Evolutionary conservation across 2,113 vertebrate species (phyloP), one percentile per base, ranked within the genome.

Genomic region (Heteronetta atricapilla): DNA sequence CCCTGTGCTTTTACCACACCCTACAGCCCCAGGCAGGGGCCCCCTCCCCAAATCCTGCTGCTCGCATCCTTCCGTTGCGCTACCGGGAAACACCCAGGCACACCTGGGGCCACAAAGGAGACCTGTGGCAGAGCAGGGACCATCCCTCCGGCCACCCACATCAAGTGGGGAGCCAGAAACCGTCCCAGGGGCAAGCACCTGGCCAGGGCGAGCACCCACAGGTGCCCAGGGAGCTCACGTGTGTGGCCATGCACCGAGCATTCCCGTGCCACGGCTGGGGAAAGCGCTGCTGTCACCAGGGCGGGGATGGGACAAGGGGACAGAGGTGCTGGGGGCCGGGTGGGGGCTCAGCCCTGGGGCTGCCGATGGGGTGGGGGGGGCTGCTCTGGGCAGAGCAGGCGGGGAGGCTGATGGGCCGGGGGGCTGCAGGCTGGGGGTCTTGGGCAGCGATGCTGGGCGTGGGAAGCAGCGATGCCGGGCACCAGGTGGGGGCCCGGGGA

Each of bases 81-180:
- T 16, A 13, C 52, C 7, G 19, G 62, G 62, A 7, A 29, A 26
- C 26, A 40, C 42, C 64, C 21, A 19, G 29, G 50, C 70, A 3
- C 40, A 5, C 8, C 70, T 36, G 4, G 2, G 15, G 74, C 59
- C 31, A 23, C 3, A 14, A 36, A 1, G 1, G 79, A 42, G 10
- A 59, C 78, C 92, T 53, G 82, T 28, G 59, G 75, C 90, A 50
- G 72, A 19, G 67, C 8, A 0, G 79, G 74, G 59, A 42, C 33
- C 1, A 16, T 52, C 33, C 46, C 55, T 31, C 46, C 8, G 0
- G 33, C 62, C 60, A 5, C 46, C 53, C 20, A 0, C 4, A 0
- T 1, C 3, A 56, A 58, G 17, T 0, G 22, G 44, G 22, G 66
- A 33, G 33, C 13, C 44, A 53, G 28, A 38, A 50, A 44, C 22